phyloP scores from a whole-genome alignment of 1,140 invertebrate genomes.

The Drosophila pseudoananassae region DNA sequence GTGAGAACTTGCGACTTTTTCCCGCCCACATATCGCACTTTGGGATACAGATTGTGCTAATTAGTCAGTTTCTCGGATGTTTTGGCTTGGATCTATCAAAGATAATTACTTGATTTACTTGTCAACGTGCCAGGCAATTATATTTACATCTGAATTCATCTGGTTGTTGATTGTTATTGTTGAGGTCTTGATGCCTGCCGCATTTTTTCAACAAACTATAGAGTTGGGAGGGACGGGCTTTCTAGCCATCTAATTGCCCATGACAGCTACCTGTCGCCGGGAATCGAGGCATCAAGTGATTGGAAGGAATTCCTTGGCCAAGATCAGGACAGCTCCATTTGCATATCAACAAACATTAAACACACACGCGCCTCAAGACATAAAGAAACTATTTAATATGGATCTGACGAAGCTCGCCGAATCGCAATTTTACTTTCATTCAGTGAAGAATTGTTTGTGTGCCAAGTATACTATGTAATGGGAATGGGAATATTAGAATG shows the following conservation, averaged over 20 bases:
- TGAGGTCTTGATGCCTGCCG: slow-evolving; percentile 6
- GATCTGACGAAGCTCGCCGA: slow-evolving; percentile 12
- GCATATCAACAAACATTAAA: slow-evolving; percentile 41
- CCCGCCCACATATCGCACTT: slow-evolving; percentile 10
- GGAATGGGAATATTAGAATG: slow-evolving; percentile 38
- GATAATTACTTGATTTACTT: slow-evolving; percentile 74
- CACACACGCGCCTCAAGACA: slow-evolving; percentile 27
- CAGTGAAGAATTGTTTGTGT: slow-evolving; percentile 52
- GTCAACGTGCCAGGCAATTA: slow-evolving; percentile 63
- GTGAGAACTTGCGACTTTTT: background rate
- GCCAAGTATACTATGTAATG: slow-evolving; percentile 47
- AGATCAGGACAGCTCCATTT: slow-evolving; percentile 32
- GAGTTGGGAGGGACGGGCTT: background rate
- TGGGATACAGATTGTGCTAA: slow-evolving; percentile 6
- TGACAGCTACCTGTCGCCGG: slow-evolving; percentile 51
- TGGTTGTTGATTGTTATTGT: slow-evolving; percentile 17
- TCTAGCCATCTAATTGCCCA: slow-evolving; percentile 30
- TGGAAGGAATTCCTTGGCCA: slow-evolving; percentile 21
- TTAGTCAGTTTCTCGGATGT: slow-evolving; percentile 39
- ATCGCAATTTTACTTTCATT: slow-evolving; percentile 65
- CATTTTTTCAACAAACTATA: slow-evolving; percentile 14
- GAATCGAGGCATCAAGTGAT: slow-evolving; percentile 10
- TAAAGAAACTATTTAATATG: slow-evolving; percentile 38
- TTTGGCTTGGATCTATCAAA: slow-evolving; percentile 48
- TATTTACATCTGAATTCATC: slow-evolving; percentile 59